phyloP scores from a whole-genome alignment of 2,113 vertebrate genomes.

The Noturus placidus region DNA sequence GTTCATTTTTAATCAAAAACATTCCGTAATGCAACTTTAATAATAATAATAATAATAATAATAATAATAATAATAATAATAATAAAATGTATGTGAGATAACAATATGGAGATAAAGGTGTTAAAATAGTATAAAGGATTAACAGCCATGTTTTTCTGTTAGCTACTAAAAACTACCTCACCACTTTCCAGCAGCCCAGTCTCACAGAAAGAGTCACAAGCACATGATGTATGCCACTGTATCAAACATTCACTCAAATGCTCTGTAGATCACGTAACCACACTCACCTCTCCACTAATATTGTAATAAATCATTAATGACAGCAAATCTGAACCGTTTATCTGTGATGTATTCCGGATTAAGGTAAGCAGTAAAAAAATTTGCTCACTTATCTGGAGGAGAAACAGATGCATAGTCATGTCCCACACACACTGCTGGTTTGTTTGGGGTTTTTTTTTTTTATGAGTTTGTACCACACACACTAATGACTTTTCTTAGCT shows the following conservation, averaged over 20 bases:
- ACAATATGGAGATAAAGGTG: too few species aligned
- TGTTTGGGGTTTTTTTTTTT: neutral
- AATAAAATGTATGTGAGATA: too few species aligned
- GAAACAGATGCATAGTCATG: neutral
- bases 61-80: too few species aligned
- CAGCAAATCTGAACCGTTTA: neutral
- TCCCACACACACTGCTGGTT: neutral
- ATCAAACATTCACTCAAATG: neutral
- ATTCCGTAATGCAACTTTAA: too few species aligned
- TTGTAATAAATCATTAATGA: neutral
- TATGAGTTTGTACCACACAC: neutral
- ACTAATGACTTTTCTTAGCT: neutral
- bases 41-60: too few species aligned
- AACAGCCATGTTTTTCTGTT: neutral
- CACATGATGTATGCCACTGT: neutral
- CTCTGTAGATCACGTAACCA: neutral
- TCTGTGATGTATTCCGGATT: neutral
- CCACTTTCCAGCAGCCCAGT: neutral
- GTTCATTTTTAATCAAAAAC: too few species aligned
- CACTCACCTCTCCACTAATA: neutral
- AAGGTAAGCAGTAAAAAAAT: neutral
- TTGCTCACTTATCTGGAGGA: neutral
- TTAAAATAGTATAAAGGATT: neutral
- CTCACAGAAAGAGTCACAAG: neutral
- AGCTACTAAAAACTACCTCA: neutral